These are phyloP conservation scores for Cyprinodon variegatus DNA, from an alignment of 2,113 vertebrate species.

Conservation along the genomic window DNA sequence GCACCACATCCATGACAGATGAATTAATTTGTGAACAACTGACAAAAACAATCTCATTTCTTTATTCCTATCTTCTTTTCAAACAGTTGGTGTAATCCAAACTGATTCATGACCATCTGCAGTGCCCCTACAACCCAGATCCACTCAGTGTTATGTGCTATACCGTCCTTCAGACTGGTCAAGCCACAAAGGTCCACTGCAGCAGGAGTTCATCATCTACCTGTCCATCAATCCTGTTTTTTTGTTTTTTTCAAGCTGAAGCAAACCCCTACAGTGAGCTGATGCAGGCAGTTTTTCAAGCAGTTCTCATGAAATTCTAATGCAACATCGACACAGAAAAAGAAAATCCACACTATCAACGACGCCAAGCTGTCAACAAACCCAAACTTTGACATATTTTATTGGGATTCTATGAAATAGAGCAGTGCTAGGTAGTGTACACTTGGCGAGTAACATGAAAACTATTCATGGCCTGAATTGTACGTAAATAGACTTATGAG, in stretches of 20 bases:
- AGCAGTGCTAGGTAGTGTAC: no score
- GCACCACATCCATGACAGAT: not conserved
- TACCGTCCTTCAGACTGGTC: not conserved
- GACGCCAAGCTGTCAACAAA: not conserved
- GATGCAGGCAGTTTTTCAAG: not conserved
- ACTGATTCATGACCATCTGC: not conserved
- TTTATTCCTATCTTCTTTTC: not conserved
- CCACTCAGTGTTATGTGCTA: slow-evolving; percentile 3
- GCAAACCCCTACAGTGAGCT: not conserved
- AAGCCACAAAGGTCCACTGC: not conserved
- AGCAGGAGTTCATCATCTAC: slow-evolving; percentile 1
- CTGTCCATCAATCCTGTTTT: slow-evolving; percentile 19
- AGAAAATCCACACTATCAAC: not conserved
- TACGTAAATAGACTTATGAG: no score
- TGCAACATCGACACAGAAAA: no score
- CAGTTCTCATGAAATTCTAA: not conserved
- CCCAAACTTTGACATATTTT: no score
- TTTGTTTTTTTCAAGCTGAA: not conserved
- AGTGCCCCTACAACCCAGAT: not conserved
- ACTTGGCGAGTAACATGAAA: no score
- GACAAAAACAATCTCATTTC: not conserved
- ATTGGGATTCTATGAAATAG: no score
- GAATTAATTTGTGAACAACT: slow-evolving; percentile 11
- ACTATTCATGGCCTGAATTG: no score
- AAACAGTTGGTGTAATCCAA: not conserved